Conservation (phyloP, 53 echinoderm and acorn worm species). For the Actinopyga echinites region DNA sequence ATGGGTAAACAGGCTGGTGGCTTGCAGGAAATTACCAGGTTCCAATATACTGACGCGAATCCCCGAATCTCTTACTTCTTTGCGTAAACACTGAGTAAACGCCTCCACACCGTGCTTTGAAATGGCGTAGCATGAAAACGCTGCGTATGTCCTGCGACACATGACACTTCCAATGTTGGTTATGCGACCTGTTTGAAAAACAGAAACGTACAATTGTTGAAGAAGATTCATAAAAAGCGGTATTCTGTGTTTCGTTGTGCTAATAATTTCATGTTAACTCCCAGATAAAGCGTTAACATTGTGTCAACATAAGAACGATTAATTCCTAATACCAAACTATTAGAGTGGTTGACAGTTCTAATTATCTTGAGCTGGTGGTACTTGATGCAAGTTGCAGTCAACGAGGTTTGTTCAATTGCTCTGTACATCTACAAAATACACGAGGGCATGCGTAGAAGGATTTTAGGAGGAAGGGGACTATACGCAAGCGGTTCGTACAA, state of each 20-base stretch:
- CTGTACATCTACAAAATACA: no score
- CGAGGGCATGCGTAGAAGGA: no score
- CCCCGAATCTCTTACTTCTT: slow-evolving; percentile 82
- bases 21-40: slow-evolving; percentile 94
- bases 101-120: slow-evolving; percentile 92
- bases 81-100: slow-evolving; percentile 89
- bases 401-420: no score
- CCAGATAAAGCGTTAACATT: no score
- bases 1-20: slow-evolving; percentile 90
- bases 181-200: slow-evolving; percentile 69
- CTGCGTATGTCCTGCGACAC: slow-evolving; percentile 62
- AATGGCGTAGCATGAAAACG: slow-evolving; percentile 75
- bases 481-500: no score
- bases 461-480: no score
- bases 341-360: no score
- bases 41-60: slow-evolving; percentile 84
- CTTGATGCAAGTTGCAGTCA: no score
- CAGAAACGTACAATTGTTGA: background rate
- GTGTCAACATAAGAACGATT: no score
- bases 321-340: no score
- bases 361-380: no score
- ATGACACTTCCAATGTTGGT: slow-evolving; percentile 84
- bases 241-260: background rate
- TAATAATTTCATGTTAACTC: no score
- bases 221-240: background rate